Conservation (phyloP, 2,888 invertebrate genomes). For the Yponomeuta sedellus region DNA sequence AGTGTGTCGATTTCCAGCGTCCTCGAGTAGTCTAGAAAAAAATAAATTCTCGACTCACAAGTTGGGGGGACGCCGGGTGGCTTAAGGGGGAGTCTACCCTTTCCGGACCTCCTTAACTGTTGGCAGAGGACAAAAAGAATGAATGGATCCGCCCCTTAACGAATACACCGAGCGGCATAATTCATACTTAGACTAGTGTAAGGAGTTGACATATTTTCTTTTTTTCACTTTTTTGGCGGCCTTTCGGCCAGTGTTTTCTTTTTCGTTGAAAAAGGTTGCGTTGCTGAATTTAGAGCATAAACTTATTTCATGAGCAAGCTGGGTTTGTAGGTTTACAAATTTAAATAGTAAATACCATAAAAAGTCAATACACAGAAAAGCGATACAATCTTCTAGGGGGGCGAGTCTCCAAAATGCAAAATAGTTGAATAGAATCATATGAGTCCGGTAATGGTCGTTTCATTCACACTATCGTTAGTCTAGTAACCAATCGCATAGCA, state of each 20-base stretch:
- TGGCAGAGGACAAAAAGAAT: constrained; percentile 74
- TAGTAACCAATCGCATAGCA: too few species aligned
- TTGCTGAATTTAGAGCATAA: not conserved
- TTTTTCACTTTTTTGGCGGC: constrained; percentile 30
- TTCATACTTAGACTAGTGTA: constrained; percentile 74
- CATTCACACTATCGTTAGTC: too few species aligned
- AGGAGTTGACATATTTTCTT: constrained; percentile 66
- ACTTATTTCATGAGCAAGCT: too few species aligned
- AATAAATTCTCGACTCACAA: constrained; percentile 73
- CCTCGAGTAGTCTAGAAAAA: constrained; percentile 67
- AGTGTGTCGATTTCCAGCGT: constrained; percentile 74
- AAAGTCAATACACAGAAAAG: too few species aligned
- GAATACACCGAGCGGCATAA: constrained; percentile 76
- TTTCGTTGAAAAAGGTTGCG: not conserved
- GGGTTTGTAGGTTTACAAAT: too few species aligned
- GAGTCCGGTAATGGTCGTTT: too few species aligned
- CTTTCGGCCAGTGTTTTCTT: not conserved
- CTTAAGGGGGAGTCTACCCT: constrained; percentile 30
- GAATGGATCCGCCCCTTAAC: constrained; percentile 76
- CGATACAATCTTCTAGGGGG: too few species aligned
- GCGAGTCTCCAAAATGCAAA: too few species aligned
- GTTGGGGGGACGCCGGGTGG: constrained; percentile 32
- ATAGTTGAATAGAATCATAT: too few species aligned
- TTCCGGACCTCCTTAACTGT: constrained; percentile 71
- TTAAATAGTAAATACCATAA: too few species aligned